phyloP scores from a whole-genome alignment of 2,113 vertebrate species.

The Anarhynchus alexandrinus region DNA sequence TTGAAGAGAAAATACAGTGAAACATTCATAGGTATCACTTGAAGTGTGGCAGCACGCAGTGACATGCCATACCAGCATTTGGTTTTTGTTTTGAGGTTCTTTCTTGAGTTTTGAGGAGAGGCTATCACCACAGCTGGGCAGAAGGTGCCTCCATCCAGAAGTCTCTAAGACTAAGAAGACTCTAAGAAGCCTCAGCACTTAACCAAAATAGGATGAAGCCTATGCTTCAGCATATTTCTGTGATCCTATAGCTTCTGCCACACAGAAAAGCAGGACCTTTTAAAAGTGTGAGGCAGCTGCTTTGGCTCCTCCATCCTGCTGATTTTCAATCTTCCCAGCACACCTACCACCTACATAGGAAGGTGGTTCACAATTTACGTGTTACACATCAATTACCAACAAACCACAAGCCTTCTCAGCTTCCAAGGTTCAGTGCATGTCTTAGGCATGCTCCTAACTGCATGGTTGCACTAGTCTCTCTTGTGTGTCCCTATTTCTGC shows the following conservation, averaged over 20 bases:
- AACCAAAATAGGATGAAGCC: background rate
- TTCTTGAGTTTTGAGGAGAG: background rate
- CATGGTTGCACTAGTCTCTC: background rate
- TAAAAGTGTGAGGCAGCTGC: background rate
- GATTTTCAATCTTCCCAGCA: background rate
- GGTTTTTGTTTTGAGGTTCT: background rate
- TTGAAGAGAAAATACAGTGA: background rate
- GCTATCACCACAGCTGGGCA: background rate
- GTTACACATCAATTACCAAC: background rate
- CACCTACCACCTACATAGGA: background rate
- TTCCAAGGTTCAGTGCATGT: background rate
- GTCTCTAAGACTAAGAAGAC: background rate
- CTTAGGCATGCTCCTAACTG: background rate
- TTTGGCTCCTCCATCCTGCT: background rate
- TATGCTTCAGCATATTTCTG: background rate
- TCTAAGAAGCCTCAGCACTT: background rate
- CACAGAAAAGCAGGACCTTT: background rate
- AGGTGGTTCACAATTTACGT: background rate
- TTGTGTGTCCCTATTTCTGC: background rate
- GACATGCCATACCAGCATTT: background rate
- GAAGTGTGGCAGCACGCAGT: background rate
- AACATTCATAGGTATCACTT: background rate
- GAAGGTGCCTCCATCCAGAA: background rate
- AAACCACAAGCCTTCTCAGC: background rate
- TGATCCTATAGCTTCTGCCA: background rate